Percentiles rank a stretch among this genome's conserved stretches.
phyloP scores from a whole-genome alignment of 2,113 vertebrate genomes.

The Fukomys damarensis region DNA sequence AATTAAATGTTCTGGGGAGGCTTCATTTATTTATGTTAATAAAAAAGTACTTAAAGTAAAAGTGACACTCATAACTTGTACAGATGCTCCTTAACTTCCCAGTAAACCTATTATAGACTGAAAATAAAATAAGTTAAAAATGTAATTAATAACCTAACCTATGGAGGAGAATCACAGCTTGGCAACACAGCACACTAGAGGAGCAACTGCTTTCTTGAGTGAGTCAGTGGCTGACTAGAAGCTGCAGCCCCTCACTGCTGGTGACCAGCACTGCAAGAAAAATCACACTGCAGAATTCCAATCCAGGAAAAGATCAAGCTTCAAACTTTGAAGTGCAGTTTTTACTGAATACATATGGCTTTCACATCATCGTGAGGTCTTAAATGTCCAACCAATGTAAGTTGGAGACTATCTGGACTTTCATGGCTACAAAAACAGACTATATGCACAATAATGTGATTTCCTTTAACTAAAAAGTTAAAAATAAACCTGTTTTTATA shows the following conservation, averaged over 20 bases:
- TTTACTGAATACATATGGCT: background rate
- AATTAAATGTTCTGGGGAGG: background rate
- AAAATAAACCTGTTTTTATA: conserved; percentile 7
- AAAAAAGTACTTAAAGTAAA: conserved; percentile 19
- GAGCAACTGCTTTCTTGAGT: too few relatives aligned
- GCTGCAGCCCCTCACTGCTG: background rate
- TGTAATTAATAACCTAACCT: background rate
- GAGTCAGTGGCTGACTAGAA: background rate
- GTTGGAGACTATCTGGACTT: background rate
- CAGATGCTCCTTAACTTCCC: background rate
- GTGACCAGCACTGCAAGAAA: background rate
- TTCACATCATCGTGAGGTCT: background rate
- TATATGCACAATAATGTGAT: conserved; percentile 11
- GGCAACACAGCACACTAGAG: background rate
- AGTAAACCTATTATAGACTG: background rate
- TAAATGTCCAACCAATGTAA: background rate
- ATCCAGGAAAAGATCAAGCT: background rate
- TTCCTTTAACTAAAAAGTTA: background rate
- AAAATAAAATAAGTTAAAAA: background rate
- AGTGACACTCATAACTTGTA: background rate
- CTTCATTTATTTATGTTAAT: background rate
- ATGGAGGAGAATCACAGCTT: background rate
- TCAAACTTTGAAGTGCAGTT: background rate
- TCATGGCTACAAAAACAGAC: background rate
- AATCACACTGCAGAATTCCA: background rate